phyloP scores from a whole-genome alignment of 2,797 vertebrate species.

The Rallus crepitans region DNA sequence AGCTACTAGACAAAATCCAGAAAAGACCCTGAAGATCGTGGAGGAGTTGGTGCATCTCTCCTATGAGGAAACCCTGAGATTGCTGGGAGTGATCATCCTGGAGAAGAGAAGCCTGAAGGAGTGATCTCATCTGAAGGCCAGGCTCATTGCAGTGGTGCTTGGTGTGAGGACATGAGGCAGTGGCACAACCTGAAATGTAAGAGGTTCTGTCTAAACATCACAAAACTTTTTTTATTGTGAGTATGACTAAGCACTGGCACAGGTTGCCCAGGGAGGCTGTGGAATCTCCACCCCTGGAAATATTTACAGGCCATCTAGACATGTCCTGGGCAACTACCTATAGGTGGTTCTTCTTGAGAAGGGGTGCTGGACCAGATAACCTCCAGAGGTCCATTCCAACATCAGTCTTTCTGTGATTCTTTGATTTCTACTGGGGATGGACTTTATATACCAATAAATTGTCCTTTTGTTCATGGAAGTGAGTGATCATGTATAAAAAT shows the following conservation, averaged over 20 bases:
- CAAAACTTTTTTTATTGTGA: neutral
- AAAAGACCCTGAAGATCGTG: accelerated
- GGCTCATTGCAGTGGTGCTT: neutral
- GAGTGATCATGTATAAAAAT: too few relatives aligned
- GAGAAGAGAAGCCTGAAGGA: neutral
- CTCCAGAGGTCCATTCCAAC: neutral
- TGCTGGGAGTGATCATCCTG: neutral
- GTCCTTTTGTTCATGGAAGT: too few relatives aligned
- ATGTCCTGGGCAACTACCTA: neutral
- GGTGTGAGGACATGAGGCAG: neutral
- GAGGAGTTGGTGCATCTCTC: neutral
- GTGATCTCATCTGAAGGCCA: neutral
- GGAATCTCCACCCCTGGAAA: neutral
- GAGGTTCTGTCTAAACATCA: neutral
- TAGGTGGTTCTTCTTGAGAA: neutral
- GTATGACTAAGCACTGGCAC: neutral
- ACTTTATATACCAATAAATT: neutral
- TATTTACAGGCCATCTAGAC: neutral
- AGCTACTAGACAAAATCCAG: neutral
- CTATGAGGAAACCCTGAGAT: neutral
- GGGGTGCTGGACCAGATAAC: neutral
- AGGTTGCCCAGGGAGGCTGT: neutral
- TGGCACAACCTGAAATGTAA: neutral
- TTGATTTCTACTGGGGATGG: neutral
- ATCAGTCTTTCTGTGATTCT: neutral